Evolutionary conservation across 2,113 vertebrate species (phyloP), one percentile per base, ranked within the genome.

Genomic region (Bathybates hornii): DNA sequence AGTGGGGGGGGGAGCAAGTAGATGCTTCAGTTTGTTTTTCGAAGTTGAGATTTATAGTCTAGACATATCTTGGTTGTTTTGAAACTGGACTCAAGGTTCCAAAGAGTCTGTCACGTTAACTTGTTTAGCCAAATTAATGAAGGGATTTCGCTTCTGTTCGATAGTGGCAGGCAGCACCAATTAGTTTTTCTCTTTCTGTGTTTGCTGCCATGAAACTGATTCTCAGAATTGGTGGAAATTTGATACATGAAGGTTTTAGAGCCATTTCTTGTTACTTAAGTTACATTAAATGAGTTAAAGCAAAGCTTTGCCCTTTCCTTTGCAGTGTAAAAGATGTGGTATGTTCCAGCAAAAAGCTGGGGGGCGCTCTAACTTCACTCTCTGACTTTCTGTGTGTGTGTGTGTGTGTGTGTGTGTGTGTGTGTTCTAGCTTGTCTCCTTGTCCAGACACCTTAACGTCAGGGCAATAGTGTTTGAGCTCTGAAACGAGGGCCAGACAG

Each of bases 381-480:
- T 87, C 3, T 38, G 27, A 27, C 54, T 86, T 19, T 83, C 1
- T 83, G 57, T 87, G 80, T 78, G 2, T 84, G 78, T 73, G 59
- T 86, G 57, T 50, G 36, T 61, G 57, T 32, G 52, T 12, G 81
- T 84, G 48, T 45, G 88, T 2, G 32, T 5, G 38, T 24, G 24
- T 48, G 68, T 90, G 56, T 88, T 90, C 57, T 48, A 88, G 89
- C 85, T 89, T 88, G 90, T 94, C 91, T 95, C 90, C 94, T 94
- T 94, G 94, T 94, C 94, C 94, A 95, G 94, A 95, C 94, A 94
- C 93, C 93, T 96, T 93, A 96, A 89, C 92, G 71, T 95, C 94
- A 95, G 90, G 87, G 88, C 87, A 92, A 82, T 76, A 93, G 91
- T 92, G 93, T 91, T 91, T 38, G 50, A 89, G 92, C 92, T 94